phyloP scores from a whole-genome alignment of 1,140 invertebrate genomes.

The Drosophila seguyi region DNA sequence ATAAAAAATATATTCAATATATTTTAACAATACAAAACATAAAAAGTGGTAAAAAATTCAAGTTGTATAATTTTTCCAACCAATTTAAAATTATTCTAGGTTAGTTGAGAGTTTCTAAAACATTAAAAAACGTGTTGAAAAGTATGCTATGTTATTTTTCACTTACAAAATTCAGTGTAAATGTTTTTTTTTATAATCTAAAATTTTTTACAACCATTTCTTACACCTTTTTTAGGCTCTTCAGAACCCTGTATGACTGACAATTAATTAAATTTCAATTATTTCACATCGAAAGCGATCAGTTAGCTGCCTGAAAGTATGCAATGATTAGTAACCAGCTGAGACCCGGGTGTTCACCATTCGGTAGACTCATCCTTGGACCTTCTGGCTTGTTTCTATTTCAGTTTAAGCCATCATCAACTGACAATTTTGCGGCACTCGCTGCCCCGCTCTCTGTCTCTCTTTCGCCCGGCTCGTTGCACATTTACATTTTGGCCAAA shows the following conservation, averaged over 20 bases:
- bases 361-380: background rate
- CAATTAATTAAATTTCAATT: background rate
- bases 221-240: background rate
- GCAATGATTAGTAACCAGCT: background rate
- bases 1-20: background rate
- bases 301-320: background rate
- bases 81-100: background rate
- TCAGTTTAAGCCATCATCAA: constrained; percentile 64
- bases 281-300: too few species aligned
- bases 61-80: background rate
- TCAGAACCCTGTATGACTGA: too few species aligned
- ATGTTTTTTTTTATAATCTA: background rate
- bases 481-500: constrained; percentile 74
- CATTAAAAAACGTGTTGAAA: too few species aligned
- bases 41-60: background rate
- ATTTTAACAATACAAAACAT: background rate
- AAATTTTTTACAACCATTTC: background rate
- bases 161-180: too few species aligned
- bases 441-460: constrained; percentile 1
- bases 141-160: background rate
- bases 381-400: constrained; percentile 20
- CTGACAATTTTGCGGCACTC: constrained; percentile 65
- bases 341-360: background rate
- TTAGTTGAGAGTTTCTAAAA: background rate
- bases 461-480: constrained; percentile 37